These are phyloP conservation scores for Odobenus rosmarus DNA, from an alignment of 2,113 vertebrate genomes.

Conservation along the genomic window DNA sequence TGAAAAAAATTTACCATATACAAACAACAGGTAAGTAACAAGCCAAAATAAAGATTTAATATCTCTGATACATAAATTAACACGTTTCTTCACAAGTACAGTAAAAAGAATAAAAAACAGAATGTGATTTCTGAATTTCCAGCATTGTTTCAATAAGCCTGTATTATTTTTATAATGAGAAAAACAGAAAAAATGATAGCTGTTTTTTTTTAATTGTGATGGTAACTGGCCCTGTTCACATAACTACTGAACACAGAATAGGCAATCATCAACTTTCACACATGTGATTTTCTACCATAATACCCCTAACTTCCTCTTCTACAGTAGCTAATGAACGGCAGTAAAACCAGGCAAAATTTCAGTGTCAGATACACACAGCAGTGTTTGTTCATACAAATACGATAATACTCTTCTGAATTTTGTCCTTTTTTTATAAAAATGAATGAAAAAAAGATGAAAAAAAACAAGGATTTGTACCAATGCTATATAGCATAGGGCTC, in stretches of 20 bases:
- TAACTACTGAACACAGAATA: not conserved
- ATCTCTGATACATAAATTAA: conserved; percentile 34
- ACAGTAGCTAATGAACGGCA: not conserved
- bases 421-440: not conserved
- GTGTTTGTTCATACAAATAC: not conserved
- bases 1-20: not conserved
- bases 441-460: not conserved
- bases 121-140: conserved; percentile 28
- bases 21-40: not conserved
- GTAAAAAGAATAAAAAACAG: not conserved
- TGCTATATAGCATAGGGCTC: not conserved
- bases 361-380: not conserved
- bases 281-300: not conserved
- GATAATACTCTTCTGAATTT: not conserved
- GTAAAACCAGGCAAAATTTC: not conserved
- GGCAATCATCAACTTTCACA: not conserved
- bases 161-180: not conserved
- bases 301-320: not conserved
- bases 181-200: not conserved
- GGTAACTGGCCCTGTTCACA: not conserved
- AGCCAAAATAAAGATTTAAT: conserved; percentile 45
- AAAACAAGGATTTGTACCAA: not conserved
- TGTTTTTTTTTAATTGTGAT: not conserved
- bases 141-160: conserved; percentile 37
- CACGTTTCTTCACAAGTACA: not conserved